Base-by-base conservation (phyloP, 2,113 vertebrate species). In the Pagrus major region DNA sequence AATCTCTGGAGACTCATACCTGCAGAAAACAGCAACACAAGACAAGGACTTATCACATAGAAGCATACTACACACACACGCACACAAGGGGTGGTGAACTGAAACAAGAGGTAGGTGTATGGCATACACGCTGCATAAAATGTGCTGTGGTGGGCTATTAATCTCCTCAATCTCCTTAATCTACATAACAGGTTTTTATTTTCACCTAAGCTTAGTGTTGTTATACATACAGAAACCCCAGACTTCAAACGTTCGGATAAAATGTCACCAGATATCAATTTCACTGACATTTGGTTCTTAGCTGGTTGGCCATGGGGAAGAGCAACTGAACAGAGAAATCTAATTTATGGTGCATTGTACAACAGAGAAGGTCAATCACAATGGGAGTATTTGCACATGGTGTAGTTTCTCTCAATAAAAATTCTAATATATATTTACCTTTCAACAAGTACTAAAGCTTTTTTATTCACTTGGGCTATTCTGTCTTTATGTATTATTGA, bases 1-100 rank as follows among this genome's bases (percentile, higher is more conserved):
- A 56, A 99, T 96, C 90, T 96, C 97, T 71, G 97, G 95, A 58
- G 96, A 96, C 95, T 99, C 98, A 11, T 99, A 99, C 42, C 98
- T 99, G 91, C 10, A 49, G 20, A 49, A 6, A 59, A 73, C 31
- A 79, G 10, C 23, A 61, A 52, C 56, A 66, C 3, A 41, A 1
- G n/a, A 60, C 35, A 75, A 56, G 6, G 6, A 64, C 14, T 59
- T n/a, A 23, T 46, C 27, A 58, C 23, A 29, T 6, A 23, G 16
- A 37, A 21, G 21, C 31, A 44, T 27, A 2, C 1, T 12, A 47
- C 20, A 47, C 18, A 47, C 7, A 47, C 16, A 46, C 16, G 6
- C 42, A 46, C 44, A 46, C 16, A 46, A 39, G 37, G 41, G 14
- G 16, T 20, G 18, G 5, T 6, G 20, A 46, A 46, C 15, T 46